phyloP scores from a whole-genome alignment of 2,888 invertebrate species.

The Nasonia oneida region DNA sequence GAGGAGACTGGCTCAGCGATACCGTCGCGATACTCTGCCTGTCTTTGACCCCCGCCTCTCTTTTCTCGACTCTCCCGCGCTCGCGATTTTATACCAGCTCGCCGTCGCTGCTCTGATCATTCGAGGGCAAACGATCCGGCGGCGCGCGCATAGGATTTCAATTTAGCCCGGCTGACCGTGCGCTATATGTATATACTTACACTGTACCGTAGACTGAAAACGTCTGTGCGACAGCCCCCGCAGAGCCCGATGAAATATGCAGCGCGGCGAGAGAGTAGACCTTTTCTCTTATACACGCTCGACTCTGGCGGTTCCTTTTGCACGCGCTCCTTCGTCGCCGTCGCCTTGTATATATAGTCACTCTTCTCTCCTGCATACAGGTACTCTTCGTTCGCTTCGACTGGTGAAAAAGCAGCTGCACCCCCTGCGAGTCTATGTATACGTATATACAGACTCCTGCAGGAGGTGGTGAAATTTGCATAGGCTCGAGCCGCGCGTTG shows the following conservation, averaged over 20 bases:
- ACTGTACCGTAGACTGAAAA: slow-evolving; percentile 53
- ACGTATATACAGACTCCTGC: neutral
- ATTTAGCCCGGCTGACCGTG: slow-evolving; percentile 64
- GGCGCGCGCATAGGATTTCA: slow-evolving; percentile 64
- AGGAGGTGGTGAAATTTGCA: neutral
- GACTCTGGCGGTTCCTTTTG: slow-evolving; percentile 21
- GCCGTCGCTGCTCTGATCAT: neutral
- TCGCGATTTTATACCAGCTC: neutral
- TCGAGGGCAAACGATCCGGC: neutral
- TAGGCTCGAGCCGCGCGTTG: neutral
- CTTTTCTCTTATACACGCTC: slow-evolving; percentile 30
- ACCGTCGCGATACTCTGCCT: neutral
- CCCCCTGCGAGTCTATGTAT: neutral
- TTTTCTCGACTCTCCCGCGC: neutral
- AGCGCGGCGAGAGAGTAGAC: slow-evolving; percentile 59
- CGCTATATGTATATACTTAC: neutral
- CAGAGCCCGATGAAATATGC: slow-evolving; percentile 71
- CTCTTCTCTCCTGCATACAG: neutral
- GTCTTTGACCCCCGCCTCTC: neutral
- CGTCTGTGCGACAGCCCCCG: slow-evolving; percentile 52
- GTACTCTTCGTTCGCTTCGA: neutral
- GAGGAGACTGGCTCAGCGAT: neutral
- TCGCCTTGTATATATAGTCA: neutral
- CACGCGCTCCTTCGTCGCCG: neutral
- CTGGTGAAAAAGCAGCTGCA: neutral